Evolutionary conservation across 2,797 vertebrate genomes (phyloP).

Genomic region (Danio kyathit): DNA sequence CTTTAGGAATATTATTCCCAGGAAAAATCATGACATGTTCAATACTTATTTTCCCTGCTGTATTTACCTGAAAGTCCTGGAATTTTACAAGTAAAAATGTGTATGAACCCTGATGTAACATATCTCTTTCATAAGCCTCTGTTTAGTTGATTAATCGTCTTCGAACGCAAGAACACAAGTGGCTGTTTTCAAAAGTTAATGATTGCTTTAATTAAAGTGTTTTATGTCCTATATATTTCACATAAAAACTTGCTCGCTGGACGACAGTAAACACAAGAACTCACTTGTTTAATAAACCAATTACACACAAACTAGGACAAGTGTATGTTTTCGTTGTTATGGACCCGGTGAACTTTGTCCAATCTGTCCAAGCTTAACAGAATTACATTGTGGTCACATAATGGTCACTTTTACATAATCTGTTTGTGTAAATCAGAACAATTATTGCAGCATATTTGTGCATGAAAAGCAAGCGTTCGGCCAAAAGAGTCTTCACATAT

Average conservation of each 20-base stretch:
- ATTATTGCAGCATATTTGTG: slow-evolving; percentile 50
- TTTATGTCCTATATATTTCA: not conserved
- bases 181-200: not conserved
- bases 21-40: too few species aligned
- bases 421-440: slow-evolving; percentile 29
- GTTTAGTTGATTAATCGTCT: not conserved
- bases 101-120: too few species aligned
- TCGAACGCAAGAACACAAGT: not conserved
- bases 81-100: too few species aligned
- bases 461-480: slow-evolving; percentile 34
- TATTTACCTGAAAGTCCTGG: too few species aligned
- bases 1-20: too few species aligned
- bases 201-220: not conserved
- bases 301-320: slow-evolving; percentile 32
- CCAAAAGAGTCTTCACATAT: slow-evolving; percentile 33
- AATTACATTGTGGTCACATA: slow-evolving; percentile 25
- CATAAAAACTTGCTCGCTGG: not conserved
- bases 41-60: too few species aligned
- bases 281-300: slow-evolving; percentile 13
- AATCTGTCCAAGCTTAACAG: not conserved
- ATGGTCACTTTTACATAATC: slow-evolving; percentile 40
- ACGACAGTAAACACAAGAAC: slow-evolving; percentile 1
- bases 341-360: slow-evolving; percentile 44
- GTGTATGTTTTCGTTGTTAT: slow-evolving; percentile 32
- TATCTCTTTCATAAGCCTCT: not conserved